Conservation (phyloP, 2,113 vertebrate species). For the Cyphomyrus discorhynchus region DNA sequence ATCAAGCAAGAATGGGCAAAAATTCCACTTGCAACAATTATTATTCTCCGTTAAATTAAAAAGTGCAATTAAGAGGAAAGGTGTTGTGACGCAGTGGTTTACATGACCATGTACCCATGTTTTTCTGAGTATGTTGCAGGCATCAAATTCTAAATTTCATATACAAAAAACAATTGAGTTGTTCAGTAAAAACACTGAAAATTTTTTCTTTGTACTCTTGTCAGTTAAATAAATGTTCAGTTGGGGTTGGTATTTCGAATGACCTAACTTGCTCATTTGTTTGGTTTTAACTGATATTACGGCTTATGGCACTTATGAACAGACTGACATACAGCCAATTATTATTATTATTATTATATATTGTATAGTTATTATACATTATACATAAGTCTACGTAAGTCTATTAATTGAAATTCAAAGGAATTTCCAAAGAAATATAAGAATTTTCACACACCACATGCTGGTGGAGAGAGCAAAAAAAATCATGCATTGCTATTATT, state of each 20-base stretch:
- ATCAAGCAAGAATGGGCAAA: not conserved
- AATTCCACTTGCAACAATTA: not conserved
- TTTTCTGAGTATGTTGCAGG: not conserved
- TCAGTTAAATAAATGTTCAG: not conserved
- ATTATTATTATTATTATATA: not conserved
- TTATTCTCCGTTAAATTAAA: not conserved
- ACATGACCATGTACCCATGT: too few species aligned
- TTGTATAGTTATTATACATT: not conserved
- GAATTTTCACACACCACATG: constrained; percentile 36
- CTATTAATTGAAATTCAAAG: not conserved
- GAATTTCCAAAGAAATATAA: not conserved
- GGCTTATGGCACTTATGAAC: not conserved
- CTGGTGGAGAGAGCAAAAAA: constrained; percentile 38
- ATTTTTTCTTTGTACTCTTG: not conserved
- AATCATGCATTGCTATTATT: constrained; percentile 28
- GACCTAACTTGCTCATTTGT: not conserved
- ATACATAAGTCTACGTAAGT: too few species aligned
- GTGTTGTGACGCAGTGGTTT: not conserved
- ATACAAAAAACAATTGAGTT: not conserved
- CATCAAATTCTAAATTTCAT: not conserved
- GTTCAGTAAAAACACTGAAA: not conserved
- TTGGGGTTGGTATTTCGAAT: not conserved
- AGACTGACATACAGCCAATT: not conserved
- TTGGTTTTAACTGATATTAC: not conserved
- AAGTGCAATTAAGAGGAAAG: too few species aligned